Conservation (phyloP, 2,888 invertebrate species). For the Clitarchus hookeri region DNA sequence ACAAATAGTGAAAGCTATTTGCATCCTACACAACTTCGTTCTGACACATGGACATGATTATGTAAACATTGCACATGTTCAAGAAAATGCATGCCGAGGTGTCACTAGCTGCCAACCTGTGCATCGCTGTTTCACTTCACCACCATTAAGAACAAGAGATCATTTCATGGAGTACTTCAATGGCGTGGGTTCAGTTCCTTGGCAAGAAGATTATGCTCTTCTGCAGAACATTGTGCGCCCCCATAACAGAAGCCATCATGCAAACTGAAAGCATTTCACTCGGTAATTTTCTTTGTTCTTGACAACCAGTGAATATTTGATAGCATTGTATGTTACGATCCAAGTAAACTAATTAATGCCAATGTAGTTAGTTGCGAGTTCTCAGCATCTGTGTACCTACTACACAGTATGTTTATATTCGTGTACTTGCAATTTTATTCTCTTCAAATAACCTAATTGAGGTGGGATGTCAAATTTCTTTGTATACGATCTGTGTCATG, state of each 20-base stretch:
- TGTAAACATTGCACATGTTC: not conserved
- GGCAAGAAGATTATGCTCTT: slow-evolving; percentile 2
- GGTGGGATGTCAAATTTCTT: too few species aligned
- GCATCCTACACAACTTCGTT: slow-evolving; percentile 16
- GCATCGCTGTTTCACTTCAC: not conserved
- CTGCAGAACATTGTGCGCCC: not conserved
- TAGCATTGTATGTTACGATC: too few species aligned
- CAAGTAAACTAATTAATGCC: too few species aligned
- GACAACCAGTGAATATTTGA: too few species aligned
- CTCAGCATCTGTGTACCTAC: too few species aligned
- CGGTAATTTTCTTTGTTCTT: too few species aligned
- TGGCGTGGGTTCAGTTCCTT: not conserved
- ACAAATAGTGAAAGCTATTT: slow-evolving; percentile 4
- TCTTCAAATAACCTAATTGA: too few species aligned
- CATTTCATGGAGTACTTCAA: slow-evolving; percentile 5
- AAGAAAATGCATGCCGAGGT: not conserved
- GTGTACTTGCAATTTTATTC: too few species aligned
- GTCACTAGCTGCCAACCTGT: not conserved
- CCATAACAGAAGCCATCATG: slow-evolving; percentile 3
- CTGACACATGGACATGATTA: not conserved
- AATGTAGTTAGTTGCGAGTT: too few species aligned
- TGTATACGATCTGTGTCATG: too few species aligned
- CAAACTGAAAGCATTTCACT: not conserved
- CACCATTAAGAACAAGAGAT: not conserved
- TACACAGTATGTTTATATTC: too few species aligned